Evolutionary conservation across 1,140 invertebrate species (phyloP).

Genomic region (Drosophila equinoxialis): DNA sequence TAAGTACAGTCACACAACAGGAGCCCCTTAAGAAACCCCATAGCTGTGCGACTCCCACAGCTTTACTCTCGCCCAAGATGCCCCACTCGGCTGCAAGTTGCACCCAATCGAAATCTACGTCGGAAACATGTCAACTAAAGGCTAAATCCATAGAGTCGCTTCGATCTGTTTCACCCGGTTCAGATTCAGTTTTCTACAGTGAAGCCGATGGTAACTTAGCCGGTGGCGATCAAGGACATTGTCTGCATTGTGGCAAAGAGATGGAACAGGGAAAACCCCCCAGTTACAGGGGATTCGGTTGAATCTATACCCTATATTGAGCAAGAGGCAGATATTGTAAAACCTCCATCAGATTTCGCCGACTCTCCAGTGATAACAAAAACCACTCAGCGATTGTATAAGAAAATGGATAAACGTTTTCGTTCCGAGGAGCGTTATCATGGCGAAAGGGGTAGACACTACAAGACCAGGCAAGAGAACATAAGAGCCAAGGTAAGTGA

Average conservation of each 20-base stretch:
- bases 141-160: constrained; percentile 93
- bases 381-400: constrained; percentile 86
- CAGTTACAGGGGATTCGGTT: constrained; percentile 82
- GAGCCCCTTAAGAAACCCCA: constrained; percentile 48
- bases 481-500: constrained; percentile 87
- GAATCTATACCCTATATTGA: constrained; percentile 78
- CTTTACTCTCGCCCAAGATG: constrained; percentile 60
- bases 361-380: constrained; percentile 89
- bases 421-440: constrained; percentile 90
- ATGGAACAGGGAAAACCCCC: constrained; percentile 83
- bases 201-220: constrained; percentile 86
- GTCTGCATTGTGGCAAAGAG: constrained; percentile 91
- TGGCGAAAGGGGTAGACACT: constrained; percentile 86
- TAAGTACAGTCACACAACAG: constrained; percentile 17
- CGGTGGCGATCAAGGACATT: constrained; percentile 84
- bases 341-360: constrained; percentile 93
- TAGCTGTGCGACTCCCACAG: constrained; percentile 62
- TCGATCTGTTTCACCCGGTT: constrained; percentile 92
- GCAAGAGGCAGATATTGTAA: constrained; percentile 88
- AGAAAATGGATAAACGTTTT: constrained; percentile 91
- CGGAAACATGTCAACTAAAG: constrained; percentile 86
- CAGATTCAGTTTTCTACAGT: constrained; percentile 94
- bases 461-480: constrained; percentile 87
- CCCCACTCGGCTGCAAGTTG: not conserved
- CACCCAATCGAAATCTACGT: constrained; percentile 72